Conservation (phyloP, 2,113 vertebrate species). For the Trematomus loennbergii region DNA sequence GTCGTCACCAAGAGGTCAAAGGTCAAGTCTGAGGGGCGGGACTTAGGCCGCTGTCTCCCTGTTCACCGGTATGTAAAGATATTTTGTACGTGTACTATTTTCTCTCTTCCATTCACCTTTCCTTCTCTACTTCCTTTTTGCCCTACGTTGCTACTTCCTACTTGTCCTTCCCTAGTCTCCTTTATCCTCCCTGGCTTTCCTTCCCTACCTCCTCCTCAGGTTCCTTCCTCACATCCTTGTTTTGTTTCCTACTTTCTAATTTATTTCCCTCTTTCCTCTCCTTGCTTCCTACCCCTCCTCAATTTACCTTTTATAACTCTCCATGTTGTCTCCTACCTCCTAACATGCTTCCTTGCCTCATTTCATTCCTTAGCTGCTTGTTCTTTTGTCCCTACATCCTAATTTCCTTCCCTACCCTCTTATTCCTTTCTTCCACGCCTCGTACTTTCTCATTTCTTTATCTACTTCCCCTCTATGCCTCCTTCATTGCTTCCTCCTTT, state of each 20-base stretch:
- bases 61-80: slow-evolving; percentile 69
- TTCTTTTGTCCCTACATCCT: too few relatives aligned
- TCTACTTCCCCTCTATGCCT: too few relatives aligned
- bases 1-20: slow-evolving; percentile 93
- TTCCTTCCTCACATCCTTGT: background rate
- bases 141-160: too few relatives aligned
- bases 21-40: slow-evolving; percentile 89
- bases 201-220: background rate
- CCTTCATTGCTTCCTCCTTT: background rate
- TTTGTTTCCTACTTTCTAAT: background rate
- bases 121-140: background rate
- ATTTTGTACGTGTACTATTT: too few relatives aligned
- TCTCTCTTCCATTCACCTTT: background rate
- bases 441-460: too few relatives aligned
- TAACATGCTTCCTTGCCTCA: too few relatives aligned
- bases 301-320: too few relatives aligned
- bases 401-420: background rate
- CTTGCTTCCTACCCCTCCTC: too few relatives aligned
- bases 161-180: too few relatives aligned
- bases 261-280: background rate
- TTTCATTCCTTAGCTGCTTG: too few relatives aligned
- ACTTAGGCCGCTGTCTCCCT: slow-evolving; percentile 66
- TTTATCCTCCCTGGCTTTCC: background rate
- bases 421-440: too few relatives aligned
- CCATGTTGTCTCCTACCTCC: too few relatives aligned